A percentile compares a stretch with the other conserved stretches of the same genome.
phyloP scores from a whole-genome alignment of 2,113 vertebrate genomes.

The Sphyrna mokarran region DNA sequence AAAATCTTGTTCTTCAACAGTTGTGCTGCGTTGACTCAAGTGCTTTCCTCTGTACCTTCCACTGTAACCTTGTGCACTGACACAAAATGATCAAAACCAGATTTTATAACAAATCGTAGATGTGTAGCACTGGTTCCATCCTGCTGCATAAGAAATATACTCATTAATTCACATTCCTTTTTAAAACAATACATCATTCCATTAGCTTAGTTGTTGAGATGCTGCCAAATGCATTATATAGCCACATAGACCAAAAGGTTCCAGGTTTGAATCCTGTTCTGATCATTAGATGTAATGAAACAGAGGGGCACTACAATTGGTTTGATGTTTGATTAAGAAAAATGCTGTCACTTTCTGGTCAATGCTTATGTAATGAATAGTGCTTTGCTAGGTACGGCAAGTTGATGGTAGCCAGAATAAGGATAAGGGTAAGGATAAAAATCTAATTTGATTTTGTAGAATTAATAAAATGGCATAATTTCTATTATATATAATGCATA shows the following conservation, averaged over 20 bases:
- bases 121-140: slow-evolving; percentile 65
- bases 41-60: slow-evolving; percentile 51
- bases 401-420: background rate
- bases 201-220: background rate
- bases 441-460: background rate
- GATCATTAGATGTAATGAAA: background rate
- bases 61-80: slow-evolving; percentile 76
- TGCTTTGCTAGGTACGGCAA: background rate
- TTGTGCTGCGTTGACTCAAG: background rate
- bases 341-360: background rate
- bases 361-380: background rate
- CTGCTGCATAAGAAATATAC: slow-evolving; percentile 56
- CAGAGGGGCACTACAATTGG: background rate
- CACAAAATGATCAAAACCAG: slow-evolving; percentile 84
- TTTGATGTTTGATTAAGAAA: background rate
- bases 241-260: background rate
- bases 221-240: background rate
- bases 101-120: slow-evolving; percentile 77
- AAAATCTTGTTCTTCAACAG: background rate
- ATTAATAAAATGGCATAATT: background rate
- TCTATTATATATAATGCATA: background rate
- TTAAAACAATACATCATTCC: background rate
- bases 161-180: background rate
- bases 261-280: background rate
- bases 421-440: background rate